Evolutionary conservation across 2,113 vertebrate species (phyloP).

Genomic region (Rattus norvegicus): GRCr8 NC_086028.1:69931501-69932000

Average conservation of each 20-base stretch:
- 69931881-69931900: background rate
- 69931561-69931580: background rate
- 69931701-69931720: background rate
- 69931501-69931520: background rate
- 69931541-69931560: background rate
- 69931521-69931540: background rate
- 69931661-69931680: background rate
- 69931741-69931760: background rate
- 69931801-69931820: background rate
- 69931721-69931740: conserved; percentile 30
- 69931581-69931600: background rate
- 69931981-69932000: background rate
- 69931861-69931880: background rate
- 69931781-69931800: background rate
- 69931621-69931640: background rate
- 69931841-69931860: background rate
- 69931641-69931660: background rate
- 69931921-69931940: conserved; percentile 54
- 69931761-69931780: background rate
- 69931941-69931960: conserved; percentile 53
- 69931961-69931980: background rate
- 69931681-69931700: conserved; percentile 21
- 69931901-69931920: conserved; percentile 57
- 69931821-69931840: conserved; percentile 24
- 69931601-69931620: conserved; percentile 24